Conservation (phyloP, 2,113 vertebrate species). For the Ctenodactylus gundi region DNA sequence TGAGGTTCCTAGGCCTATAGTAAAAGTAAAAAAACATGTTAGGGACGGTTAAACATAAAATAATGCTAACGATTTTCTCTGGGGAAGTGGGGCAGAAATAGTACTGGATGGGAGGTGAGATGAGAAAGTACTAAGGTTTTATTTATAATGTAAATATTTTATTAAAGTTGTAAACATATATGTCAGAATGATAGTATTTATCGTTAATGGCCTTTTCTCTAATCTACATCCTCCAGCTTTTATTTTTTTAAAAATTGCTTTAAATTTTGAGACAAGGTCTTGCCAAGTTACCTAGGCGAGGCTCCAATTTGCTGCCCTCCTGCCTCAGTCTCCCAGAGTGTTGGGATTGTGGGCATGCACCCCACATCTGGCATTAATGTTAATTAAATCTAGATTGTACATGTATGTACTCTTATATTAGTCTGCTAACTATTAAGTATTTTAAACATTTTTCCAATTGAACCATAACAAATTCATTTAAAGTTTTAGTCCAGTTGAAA, state of each 20-base stretch:
- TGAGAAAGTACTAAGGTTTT: background rate
- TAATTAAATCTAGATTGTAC: background rate
- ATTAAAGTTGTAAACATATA: background rate
- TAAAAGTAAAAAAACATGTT: background rate
- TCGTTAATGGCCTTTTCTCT: too few species aligned
- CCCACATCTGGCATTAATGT: too few species aligned
- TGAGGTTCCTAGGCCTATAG: background rate
- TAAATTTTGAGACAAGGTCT: too few species aligned
- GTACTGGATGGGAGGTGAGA: background rate
- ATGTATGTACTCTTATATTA: background rate
- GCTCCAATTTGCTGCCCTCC: too few species aligned
- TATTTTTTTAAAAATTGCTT: too few species aligned
- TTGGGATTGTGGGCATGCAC: too few species aligned
- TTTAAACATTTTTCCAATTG: slow-evolving; percentile 1
- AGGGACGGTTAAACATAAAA: background rate
- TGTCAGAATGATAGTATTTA: background rate
- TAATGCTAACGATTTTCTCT: background rate
- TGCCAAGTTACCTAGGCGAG: too few species aligned
- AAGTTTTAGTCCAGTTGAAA: background rate
- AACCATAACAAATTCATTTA: background rate
- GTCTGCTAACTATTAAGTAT: background rate
- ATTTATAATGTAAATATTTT: background rate
- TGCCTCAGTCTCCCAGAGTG: too few species aligned
- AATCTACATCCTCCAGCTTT: too few species aligned
- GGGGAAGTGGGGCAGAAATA: background rate